A percentile compares a stretch with the other conserved stretches of the same genome.
These are phyloP conservation scores for Eulemur rubriventer DNA, from an alignment of 2,797 vertebrate genomes.

Conservation along the genomic window DNA sequence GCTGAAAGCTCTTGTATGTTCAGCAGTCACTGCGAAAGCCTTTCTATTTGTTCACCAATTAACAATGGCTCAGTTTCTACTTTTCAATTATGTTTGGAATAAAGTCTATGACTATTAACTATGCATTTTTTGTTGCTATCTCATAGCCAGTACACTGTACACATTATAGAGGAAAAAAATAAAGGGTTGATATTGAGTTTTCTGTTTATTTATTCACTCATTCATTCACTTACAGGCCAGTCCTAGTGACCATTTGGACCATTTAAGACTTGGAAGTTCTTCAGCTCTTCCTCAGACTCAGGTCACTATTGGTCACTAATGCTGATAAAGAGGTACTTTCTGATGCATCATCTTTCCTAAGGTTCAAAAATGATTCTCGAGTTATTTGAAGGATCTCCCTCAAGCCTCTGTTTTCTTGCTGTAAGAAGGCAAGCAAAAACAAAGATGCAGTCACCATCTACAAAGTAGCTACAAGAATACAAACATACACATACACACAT, in stretches of 20 bases:
- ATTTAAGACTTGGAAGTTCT: slow-evolving; percentile 61
- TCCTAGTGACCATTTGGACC: slow-evolving; percentile 61
- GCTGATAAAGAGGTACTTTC: slow-evolving; percentile 93
- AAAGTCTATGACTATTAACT: slow-evolving; percentile 61
- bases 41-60: slow-evolving; percentile 1
- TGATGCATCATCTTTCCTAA: slow-evolving; percentile 92
- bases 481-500: background rate
- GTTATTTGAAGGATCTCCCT: slow-evolving; percentile 98
- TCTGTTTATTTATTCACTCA: slow-evolving; percentile 77
- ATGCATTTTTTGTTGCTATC: slow-evolving; percentile 51
- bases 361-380: slow-evolving; percentile 94
- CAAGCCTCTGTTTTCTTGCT: slow-evolving; percentile 97
- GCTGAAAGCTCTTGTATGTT: slow-evolving; percentile 8
- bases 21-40: slow-evolving; percentile 49
- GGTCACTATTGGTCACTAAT: slow-evolving; percentile 91
- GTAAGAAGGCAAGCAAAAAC: slow-evolving; percentile 70
- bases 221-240: slow-evolving; percentile 68
- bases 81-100: slow-evolving; percentile 54
- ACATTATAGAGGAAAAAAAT: slow-evolving; percentile 49
- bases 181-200: slow-evolving; percentile 52
- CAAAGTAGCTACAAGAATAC: background rate
- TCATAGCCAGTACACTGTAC: slow-evolving; percentile 56
- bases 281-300: slow-evolving; percentile 95
- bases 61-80: slow-evolving; percentile 61
- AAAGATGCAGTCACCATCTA: background rate